A percentile compares a stretch with the other conserved stretches of the same genome.
Conservation (phyloP, 2,888 invertebrate genomes). For the Meloe dianella region DNA sequence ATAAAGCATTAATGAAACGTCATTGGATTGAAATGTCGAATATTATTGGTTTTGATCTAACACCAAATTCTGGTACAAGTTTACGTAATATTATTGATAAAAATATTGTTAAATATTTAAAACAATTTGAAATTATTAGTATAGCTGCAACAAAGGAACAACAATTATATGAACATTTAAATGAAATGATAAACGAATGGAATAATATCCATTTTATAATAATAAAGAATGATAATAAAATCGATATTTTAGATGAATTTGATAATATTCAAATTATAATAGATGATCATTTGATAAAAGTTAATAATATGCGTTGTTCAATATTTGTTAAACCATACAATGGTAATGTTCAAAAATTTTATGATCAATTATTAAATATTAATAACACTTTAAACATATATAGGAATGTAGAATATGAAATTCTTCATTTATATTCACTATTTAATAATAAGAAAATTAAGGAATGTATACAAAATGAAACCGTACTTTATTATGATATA, state of each 20-base stretch:
- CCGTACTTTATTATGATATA: constrained; percentile 50
- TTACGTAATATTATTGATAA: constrained; percentile 77
- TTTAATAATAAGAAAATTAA: constrained; percentile 80
- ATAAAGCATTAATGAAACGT: constrained; percentile 75
- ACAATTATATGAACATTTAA: constrained; percentile 72
- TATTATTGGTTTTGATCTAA: constrained; percentile 77
- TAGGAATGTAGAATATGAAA: constrained; percentile 80
- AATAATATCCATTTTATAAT: constrained; percentile 71
- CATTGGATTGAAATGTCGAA: constrained; percentile 87
- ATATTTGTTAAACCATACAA: constrained; percentile 84
- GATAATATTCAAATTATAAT: constrained; percentile 78
- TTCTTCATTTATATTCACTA: constrained; percentile 81
- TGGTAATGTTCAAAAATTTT: constrained; percentile 68
- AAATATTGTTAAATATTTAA: constrained; percentile 72
- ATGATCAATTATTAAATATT: constrained; percentile 69
- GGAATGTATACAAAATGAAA: constrained; percentile 57
- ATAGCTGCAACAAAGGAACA: constrained; percentile 79
- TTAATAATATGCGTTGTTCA: constrained; percentile 81
- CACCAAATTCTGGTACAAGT: constrained; percentile 81
- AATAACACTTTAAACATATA: constrained; percentile 76
- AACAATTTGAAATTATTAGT: constrained; percentile 81
- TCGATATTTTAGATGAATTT: constrained; percentile 71
- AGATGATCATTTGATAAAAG: constrained; percentile 81
- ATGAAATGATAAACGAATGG: constrained; percentile 81
- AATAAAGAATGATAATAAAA: constrained; percentile 68